A percentile compares a stretch with the other conserved stretches of the same genome.
Evolutionary conservation across 1,140 invertebrate genomes (phyloP).

Genomic region (Magallana angulata): DNA sequence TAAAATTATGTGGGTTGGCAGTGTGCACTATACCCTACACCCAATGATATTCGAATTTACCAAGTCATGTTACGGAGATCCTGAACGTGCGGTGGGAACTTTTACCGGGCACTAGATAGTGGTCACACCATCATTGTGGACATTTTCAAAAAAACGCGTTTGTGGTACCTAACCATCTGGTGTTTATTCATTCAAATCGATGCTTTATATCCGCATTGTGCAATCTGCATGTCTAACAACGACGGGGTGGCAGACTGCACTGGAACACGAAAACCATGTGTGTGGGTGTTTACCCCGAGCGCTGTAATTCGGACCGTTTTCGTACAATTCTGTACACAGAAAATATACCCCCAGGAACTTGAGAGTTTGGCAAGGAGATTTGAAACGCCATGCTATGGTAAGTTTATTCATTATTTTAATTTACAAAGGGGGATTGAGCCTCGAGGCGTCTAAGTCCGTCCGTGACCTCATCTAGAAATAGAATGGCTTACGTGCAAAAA

Average conservation of each 20-base stretch:
- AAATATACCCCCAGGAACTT: slow-evolving; percentile 12
- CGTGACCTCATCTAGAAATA: no score
- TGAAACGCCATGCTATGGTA: slow-evolving; percentile 35
- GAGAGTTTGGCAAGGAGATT: slow-evolving; percentile 22
- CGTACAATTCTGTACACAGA: not conserved
- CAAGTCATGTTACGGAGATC: slow-evolving; percentile 29
- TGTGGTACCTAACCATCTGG: not conserved
- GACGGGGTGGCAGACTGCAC: slow-evolving; percentile 18
- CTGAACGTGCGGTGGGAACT: slow-evolving; percentile 2
- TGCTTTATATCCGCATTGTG: slow-evolving; percentile 15
- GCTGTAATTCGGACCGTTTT: not conserved
- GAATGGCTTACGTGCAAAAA: no score
- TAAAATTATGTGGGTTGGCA: slow-evolving; percentile 34
- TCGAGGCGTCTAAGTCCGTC: no score
- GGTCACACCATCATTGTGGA: slow-evolving; percentile 24
- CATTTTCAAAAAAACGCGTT: no score
- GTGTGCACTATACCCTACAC: slow-evolving; percentile 7
- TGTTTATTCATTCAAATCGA: slow-evolving; percentile 37
- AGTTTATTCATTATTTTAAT: slow-evolving; percentile 38
- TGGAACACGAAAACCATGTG: slow-evolving; percentile 20
- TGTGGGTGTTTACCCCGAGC: slow-evolving; percentile 9
- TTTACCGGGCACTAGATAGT: not conserved
- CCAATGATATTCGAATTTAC: slow-evolving; percentile 7
- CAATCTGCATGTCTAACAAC: slow-evolving; percentile 24
- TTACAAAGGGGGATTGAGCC: no score